phyloP scores from a whole-genome alignment of 2,113 vertebrate species.

The Microtus montanus region DNA sequence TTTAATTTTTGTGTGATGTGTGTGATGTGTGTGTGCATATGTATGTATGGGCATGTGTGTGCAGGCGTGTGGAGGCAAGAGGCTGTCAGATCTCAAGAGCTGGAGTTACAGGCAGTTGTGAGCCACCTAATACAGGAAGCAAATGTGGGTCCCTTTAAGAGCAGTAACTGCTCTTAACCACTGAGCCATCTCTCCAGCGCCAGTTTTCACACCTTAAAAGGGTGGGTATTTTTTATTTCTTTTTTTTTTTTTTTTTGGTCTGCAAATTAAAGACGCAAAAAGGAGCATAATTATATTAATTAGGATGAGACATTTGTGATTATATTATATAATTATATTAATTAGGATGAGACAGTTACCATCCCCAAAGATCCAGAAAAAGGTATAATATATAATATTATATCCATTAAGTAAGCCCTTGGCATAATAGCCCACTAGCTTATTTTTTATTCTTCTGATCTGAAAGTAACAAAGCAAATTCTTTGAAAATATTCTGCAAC shows the following conservation, averaged over 20 bases:
- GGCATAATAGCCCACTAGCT: not conserved
- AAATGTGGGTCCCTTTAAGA: not conserved
- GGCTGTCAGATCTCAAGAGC: not conserved
- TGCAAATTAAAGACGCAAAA: slow-evolving; percentile 42
- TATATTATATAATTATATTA: too few relatives aligned
- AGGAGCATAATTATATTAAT: not conserved
- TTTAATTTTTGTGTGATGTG: not conserved
- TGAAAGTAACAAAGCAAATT: slow-evolving; percentile 14
- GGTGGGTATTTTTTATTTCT: not conserved
- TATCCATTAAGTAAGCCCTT: not conserved
- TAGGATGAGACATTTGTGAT: not conserved
- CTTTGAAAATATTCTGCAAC: slow-evolving; percentile 21
- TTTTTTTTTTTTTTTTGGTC: not conserved
- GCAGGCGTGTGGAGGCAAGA: not conserved
- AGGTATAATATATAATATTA: not conserved
- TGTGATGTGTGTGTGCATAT: not conserved
- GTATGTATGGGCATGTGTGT: not conserved
- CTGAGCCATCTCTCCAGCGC: not conserved
- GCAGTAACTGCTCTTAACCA: not conserved
- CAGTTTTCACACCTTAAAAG: not conserved
- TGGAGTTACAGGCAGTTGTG: not conserved
- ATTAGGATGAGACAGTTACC: not conserved
- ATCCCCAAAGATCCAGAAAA: slow-evolving; percentile 12
- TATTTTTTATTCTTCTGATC: slow-evolving; percentile 14
- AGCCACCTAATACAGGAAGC: not conserved